Evolutionary conservation across 2,888 invertebrate genomes (phyloP), one percentile per base, ranked within the genome.

Genomic region (Melinopterus prodromus): DNA sequence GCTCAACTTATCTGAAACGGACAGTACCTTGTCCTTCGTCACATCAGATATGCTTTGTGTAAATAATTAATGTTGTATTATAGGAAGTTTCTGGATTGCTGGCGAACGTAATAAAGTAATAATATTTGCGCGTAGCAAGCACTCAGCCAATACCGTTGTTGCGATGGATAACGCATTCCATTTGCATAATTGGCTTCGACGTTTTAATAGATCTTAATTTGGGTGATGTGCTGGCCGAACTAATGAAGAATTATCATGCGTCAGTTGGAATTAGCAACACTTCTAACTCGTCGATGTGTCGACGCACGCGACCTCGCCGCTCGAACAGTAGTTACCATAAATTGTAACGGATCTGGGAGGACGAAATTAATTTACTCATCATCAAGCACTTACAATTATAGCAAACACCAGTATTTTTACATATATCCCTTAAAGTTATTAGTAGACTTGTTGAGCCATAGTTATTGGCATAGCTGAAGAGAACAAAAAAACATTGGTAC

Each of bases 241-340:
- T 74, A 74, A 74, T 74, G 74, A 74, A 74, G 74, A 74, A 74
- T 74, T 74, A 74, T 74, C 37, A 74, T 36, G 74, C 74, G 74
- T 74, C 74, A 74, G 74, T 37, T 37, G 15, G 74, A 53, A 53
- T 53, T 53, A 53, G 53, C 12, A 12, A 12, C 53, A 53, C 53
- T 53, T 53, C 53, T 53, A 53, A 12, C 53, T 7, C 74, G 74
- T 74, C 74, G 74, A 74, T 35, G 37, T 74, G 37, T 37, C 74
- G 35, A 74, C 35, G 36, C 37, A 74, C 74, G 37, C 37, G 36
- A 35, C 71, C 16, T 15, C 71, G 71, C 16, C 71, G 16, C 71
- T 35, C 71, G 71, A 53, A 74, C 35, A 74, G 74, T 36, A 74
- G 35, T 74, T 74, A 74, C 35, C 74, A 74, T 74, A 74, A 74